Percentiles rank a stretch among this genome's conserved stretches.
These are phyloP conservation scores for Mohoua ochrocephala DNA, from an alignment of 2,113 vertebrate species.

Conservation along the genomic window DNA sequence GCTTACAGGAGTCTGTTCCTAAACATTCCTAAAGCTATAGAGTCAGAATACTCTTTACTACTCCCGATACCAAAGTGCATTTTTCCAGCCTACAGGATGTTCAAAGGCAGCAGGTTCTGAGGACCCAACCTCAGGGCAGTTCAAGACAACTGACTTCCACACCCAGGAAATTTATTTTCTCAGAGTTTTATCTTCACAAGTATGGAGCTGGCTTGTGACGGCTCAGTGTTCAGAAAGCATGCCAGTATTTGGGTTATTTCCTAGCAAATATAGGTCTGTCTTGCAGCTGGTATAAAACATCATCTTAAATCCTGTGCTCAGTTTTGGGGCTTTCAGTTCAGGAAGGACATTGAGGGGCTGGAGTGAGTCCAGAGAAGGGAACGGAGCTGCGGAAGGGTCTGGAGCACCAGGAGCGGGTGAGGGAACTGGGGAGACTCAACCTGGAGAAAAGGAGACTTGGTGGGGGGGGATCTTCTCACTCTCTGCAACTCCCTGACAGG, in stretches of 20 bases:
- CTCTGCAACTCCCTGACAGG: neutral
- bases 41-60: neutral
- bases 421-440: neutral
- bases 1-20: neutral
- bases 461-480: neutral
- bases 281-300: neutral
- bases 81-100: neutral
- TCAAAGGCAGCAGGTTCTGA: neutral
- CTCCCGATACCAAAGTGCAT: neutral
- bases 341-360: neutral
- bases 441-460: neutral
- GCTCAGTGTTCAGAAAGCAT: neutral
- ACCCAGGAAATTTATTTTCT: neutral
- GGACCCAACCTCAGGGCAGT: fast-evolving
- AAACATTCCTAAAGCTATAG: neutral
- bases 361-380: neutral
- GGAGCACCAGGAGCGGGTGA: neutral
- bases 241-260: neutral
- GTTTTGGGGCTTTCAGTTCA: neutral
- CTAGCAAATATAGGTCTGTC: neutral
- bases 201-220: neutral
- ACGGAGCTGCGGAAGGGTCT: neutral
- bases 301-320: neutral
- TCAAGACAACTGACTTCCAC: neutral
- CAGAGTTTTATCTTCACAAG: neutral